phyloP scores from a whole-genome alignment of 1,140 invertebrate species.

The Gryllus bimaculatus region DNA sequence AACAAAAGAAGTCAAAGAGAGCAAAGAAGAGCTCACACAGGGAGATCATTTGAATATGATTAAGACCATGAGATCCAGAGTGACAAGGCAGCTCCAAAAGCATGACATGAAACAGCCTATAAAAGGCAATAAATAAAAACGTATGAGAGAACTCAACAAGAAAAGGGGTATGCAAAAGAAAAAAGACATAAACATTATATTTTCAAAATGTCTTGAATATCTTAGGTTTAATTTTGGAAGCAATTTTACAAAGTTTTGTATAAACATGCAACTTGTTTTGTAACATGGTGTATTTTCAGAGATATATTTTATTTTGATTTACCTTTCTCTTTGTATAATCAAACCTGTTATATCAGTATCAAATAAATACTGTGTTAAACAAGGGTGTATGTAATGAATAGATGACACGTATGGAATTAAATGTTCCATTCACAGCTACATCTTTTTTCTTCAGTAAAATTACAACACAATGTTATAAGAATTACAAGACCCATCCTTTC shows the following conservation, averaged over 20 bases:
- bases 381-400: too few species aligned
- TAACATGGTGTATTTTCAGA: background rate
- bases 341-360: background rate
- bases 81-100: background rate
- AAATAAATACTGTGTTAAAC: too few species aligned
- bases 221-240: background rate
- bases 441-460: too few species aligned
- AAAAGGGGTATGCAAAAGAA: too few species aligned
- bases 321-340: background rate
- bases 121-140: background rate
- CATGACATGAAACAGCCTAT: background rate
- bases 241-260: background rate
- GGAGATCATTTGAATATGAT: background rate
- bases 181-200: too few species aligned
- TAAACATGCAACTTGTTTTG: background rate
- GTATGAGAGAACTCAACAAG: too few species aligned
- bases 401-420: too few species aligned
- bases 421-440: too few species aligned
- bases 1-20: background rate
- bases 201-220: background rate
- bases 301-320: background rate
- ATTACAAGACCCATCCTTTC: too few species aligned
- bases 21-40: background rate
- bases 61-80: background rate
- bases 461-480: too few species aligned